Evolutionary conservation across 2,797 vertebrate species (phyloP).

Genomic region (Mus spretus): DNA sequence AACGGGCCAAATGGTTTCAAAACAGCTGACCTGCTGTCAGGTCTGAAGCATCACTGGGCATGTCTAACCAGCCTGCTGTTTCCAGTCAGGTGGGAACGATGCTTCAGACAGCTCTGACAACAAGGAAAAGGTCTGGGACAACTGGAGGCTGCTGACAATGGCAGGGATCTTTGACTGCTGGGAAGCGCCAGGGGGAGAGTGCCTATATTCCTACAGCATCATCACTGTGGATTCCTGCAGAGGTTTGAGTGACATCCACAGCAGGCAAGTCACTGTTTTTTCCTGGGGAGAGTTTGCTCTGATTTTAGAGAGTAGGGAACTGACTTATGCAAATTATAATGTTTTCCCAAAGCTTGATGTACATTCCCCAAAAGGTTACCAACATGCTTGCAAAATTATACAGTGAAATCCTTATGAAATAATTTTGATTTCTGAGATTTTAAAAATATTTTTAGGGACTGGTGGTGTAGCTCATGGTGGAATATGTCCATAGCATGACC

Average conservation of each 20-base stretch:
- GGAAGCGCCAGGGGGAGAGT: conserved; percentile 93
- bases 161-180: conserved; percentile 98
- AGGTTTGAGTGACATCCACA: conserved; percentile 93
- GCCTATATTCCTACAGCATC: conserved; percentile 94
- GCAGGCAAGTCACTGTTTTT: conserved; percentile 89
- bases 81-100: conserved; percentile 71
- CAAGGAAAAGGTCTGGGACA: conserved; percentile 89
- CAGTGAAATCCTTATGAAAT: not conserved
- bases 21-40: not conserved
- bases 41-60: not conserved
- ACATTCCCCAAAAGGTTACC: not conserved
- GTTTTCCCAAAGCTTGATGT: not conserved
- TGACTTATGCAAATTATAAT: not conserved
- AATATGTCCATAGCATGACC: not conserved
- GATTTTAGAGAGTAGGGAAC: conserved; percentile 5
- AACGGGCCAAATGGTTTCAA: not conserved
- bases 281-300: not conserved
- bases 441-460: not conserved
- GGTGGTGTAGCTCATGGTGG: not conserved
- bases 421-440: not conserved
- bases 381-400: not conserved
- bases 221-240: conserved; percentile 95
- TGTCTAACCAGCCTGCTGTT: conserved; percentile 18
- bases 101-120: conserved; percentile 67
- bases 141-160: conserved; percentile 95